These are phyloP conservation scores for Agrypnus murinus DNA, from an alignment of 2,888 invertebrate genomes.

Conservation along the genomic window DNA sequence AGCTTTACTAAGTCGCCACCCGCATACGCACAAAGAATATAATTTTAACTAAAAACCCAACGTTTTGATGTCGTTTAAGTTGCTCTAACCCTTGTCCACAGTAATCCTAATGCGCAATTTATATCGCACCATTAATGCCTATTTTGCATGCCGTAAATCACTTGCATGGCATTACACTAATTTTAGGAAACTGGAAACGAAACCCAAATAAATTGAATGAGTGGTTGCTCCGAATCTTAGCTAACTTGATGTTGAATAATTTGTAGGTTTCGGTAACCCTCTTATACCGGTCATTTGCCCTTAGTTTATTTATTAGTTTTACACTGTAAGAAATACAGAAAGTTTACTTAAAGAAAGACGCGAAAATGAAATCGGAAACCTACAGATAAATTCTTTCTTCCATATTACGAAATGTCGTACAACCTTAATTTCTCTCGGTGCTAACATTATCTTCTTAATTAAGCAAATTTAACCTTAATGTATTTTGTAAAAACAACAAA, in stretches of 20 bases:
- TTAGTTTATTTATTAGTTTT: background rate
- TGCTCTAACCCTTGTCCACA: conserved; percentile 41
- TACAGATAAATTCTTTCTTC: no score
- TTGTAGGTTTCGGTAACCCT: conserved; percentile 1
- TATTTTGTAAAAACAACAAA: no score
- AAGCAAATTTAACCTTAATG: no score
- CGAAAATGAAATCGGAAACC: no score
- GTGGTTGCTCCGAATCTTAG: conserved; percentile 17
- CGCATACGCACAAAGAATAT: conserved; percentile 31
- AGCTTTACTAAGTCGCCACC: conserved; percentile 9
- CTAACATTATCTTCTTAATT: no score
- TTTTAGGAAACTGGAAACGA: conserved; percentile 41
- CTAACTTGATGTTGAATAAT: conserved; percentile 28
- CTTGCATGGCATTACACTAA: conserved; percentile 38
- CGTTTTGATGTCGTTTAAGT: conserved; percentile 35
- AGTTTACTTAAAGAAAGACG: no score
- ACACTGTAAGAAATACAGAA: no score
- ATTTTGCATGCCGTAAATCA: conserved; percentile 42
- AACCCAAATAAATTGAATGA: conserved; percentile 29
- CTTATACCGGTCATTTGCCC: background rate
- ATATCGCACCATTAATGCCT: conserved; percentile 41
- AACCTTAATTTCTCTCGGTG: no score
- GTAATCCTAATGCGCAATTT: conserved; percentile 38
- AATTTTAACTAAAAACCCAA: conserved; percentile 24
- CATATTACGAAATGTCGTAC: no score